Evolutionary conservation across 2,797 vertebrate genomes (phyloP).

Genomic region (Ctenochaetus hawaiiensis): DNA sequence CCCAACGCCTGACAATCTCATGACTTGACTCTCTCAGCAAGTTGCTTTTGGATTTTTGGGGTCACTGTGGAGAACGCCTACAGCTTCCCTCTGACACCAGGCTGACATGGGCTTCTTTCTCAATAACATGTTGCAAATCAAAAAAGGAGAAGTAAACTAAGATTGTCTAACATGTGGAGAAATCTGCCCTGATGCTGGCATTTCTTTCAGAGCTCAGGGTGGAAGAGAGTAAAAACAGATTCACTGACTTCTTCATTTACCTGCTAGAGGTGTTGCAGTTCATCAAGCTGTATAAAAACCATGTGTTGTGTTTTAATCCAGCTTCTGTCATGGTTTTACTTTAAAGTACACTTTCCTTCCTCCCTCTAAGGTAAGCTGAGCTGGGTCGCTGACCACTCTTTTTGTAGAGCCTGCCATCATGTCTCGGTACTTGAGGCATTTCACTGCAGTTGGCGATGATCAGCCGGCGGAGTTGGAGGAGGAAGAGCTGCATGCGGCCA

Average conservation of each 20-base stretch:
- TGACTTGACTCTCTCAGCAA: too few species aligned
- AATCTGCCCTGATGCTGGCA: slow-evolving; percentile 13
- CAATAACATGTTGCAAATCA: slow-evolving; percentile 32
- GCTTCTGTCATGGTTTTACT: neutral
- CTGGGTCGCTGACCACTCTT: neutral
- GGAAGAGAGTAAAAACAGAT: neutral
- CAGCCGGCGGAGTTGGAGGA: slow-evolving; percentile 82
- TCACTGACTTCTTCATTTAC: neutral
- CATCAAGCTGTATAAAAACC: neutral
- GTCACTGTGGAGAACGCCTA: neutral
- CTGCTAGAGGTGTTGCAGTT: neutral
- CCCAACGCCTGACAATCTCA: neutral
- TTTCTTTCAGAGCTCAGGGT: slow-evolving; percentile 19
- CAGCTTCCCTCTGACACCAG: neutral
- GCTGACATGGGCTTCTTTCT: slow-evolving; percentile 31
- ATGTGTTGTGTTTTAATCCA: neutral
- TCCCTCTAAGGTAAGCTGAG: slow-evolving; percentile 18
- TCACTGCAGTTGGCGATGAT: slow-evolving; percentile 92
- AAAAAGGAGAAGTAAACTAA: slow-evolving; percentile 62
- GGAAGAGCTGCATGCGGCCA: slow-evolving; percentile 77
- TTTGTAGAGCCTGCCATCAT: slow-evolving; percentile 72
- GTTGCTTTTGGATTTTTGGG: too few species aligned
- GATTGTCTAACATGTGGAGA: slow-evolving; percentile 54
- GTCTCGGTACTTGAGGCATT: slow-evolving; percentile 91
- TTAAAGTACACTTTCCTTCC: neutral